Evolutionary conservation across 2,888 invertebrate species (phyloP).

Genomic region (Ceriagrion tenellum): DNA sequence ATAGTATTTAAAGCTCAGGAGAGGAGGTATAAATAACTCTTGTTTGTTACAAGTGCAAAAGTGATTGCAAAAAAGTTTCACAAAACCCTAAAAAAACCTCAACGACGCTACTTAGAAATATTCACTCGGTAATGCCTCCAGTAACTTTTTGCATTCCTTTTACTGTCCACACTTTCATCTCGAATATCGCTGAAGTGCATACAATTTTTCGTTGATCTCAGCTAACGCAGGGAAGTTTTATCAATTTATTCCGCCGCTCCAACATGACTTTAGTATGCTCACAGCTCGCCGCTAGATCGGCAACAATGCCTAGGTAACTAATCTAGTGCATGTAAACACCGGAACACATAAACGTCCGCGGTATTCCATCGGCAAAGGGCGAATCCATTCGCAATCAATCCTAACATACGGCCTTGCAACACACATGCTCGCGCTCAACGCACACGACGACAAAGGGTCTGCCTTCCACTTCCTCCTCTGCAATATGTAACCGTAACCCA

Average conservation of each 20-base stretch:
- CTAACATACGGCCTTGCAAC: neutral
- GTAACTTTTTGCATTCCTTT: too few species aligned
- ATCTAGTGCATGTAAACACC: neutral
- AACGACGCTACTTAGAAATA: too few species aligned
- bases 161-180: too few species aligned
- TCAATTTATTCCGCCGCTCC: neutral
- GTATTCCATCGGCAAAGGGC: neutral
- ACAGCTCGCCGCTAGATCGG: neutral
- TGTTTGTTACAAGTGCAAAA: too few species aligned
- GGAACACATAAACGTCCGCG: neutral
- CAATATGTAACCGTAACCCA: conserved; percentile 49
- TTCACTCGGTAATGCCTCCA: too few species aligned
- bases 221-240: too few species aligned
- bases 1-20: too few species aligned
- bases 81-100: too few species aligned
- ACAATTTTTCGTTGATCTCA: too few species aligned
- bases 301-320: neutral
- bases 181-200: too few species aligned
- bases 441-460: neutral
- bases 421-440: neutral
- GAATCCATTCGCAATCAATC: conserved; percentile 10
- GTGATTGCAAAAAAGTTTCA: too few species aligned
- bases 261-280: neutral
- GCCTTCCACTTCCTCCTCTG: neutral
- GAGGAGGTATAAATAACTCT: too few species aligned